Evolutionary conservation across 2,888 invertebrate species (phyloP), one percentile per base, ranked within the genome.

Genomic region (Drosophila paranaensis): DNA sequence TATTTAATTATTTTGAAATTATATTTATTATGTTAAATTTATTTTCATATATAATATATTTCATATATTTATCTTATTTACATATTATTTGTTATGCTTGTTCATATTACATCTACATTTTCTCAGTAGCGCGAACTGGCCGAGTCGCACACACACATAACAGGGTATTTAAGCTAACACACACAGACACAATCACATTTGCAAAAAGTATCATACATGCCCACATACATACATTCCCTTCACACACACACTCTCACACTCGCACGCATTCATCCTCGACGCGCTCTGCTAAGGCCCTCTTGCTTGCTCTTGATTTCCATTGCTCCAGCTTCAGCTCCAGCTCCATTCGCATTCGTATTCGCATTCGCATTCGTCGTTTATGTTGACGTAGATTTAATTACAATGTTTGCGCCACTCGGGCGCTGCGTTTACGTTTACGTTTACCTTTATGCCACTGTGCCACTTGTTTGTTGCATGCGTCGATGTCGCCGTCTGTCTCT

Each of bases 371-470:
- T 74, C 54, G 74, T 70, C 74, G 73, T 54, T 81, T 79, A 71
- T 82, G 82, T 84, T 81, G 86, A 79, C 88, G 88, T 69, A 88
- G 88, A 89, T 85, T 87, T 87, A 88, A 87, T 87, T 89, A 87
- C 87, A 89, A 74, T 88, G 79, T 82, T 89, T 82, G 85, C 68
- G 63, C 48, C 61, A 65, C 81, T 69, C 64, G 57, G 66, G 46
- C 81, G 76, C 71, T 68, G 69, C 53, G 58, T 64, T 61, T 39
- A 77, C 65, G 57, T 70, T 74, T 37, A 77, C 65, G 57, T 70
- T 74, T 37, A 61, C 76, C 54, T 73, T 85, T 82, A 74, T 79
- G 80, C 71, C 72, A 65, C 53, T 65, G 53, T 83, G 79, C 72
- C 69, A 81, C 81, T 82, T 75, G 77, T 64, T 69, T 81, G 68